Conservation (phyloP, 2,888 invertebrate genomes). For the Tetragnatha montana region DNA sequence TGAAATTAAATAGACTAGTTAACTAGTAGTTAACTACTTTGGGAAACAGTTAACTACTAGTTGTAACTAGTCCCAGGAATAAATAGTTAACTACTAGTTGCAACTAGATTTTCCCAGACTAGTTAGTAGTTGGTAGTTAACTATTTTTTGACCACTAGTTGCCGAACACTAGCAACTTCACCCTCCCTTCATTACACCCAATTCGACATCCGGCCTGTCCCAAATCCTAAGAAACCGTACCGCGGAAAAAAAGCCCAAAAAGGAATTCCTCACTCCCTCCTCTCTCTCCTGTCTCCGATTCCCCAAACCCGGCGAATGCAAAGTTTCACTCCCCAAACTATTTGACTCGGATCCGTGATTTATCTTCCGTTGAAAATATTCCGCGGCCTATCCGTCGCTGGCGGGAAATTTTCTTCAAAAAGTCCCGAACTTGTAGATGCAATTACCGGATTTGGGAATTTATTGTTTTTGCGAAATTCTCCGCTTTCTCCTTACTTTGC, state of each 20-base stretch:
- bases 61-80: too few relatives aligned
- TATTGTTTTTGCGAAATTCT: slow-evolving; percentile 15
- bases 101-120: too few relatives aligned
- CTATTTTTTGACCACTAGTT: neutral
- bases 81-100: too few relatives aligned
- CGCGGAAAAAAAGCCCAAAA: neutral
- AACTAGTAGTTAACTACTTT: too few relatives aligned
- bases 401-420: neutral
- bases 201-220: neutral
- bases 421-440: slow-evolving; percentile 3
- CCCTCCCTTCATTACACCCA: neutral
- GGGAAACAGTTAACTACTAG: too few relatives aligned
- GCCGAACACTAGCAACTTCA: neutral
- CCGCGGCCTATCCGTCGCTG: neutral
- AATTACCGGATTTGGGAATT: slow-evolving; percentile 6
- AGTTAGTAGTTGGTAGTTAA: too few relatives aligned
- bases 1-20: too few relatives aligned
- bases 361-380: slow-evolving; percentile 9
- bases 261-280: neutral
- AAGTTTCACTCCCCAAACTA: neutral
- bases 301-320: neutral
- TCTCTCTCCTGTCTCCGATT: neutral
- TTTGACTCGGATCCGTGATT: slow-evolving; percentile 1
- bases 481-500: neutral
- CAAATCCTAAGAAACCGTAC: neutral